Base-by-base conservation (phyloP, 2,888 invertebrate genomes). In the Reticulitermes lucifugus region DNA sequence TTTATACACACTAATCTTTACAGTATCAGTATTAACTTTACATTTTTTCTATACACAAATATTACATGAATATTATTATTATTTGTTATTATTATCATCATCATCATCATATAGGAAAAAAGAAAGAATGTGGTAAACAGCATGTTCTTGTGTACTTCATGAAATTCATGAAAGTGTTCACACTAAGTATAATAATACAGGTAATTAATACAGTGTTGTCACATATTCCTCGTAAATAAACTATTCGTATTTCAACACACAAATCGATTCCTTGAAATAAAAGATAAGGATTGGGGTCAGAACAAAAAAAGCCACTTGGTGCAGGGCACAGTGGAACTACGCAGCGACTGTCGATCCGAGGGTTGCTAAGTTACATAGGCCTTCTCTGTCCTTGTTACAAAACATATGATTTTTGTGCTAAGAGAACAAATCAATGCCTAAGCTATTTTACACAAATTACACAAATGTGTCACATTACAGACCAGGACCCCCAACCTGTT, bases 31-130 rank as follows among this genome's bases (percentile, higher is more conserved):
- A 79, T 79, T 79, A 46, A 79, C 46, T 79, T 55, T 79, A 79
- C 79, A 79, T 79, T 79, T 79, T 21, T 80, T 18, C 81, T 81
- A 81, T 81, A 81, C 81, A 81, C 70, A 81, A 46, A 70, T 60
- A 46, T 60, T 81, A 65, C 81, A 80, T 80, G 51, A 21, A 79
- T 79, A 25, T 65, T 65, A 12, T 60, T n/a, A 35, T 35, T 35
- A 35, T 35, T 35, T 35, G 35, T 35, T 35, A 60, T 60, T 21
- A 35, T 35, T 4, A 35, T 35, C 35, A 35, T 35, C 35, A 35
- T 35, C 35, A 35, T 35, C 35, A 35, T 35, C 35, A 65, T 25
- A 65, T 9, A 25, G 79, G 51, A 43, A 25, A 46, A 51, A 55
- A 79, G 79, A 46, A 77, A 77, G n/a, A 18, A n/a, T 25, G 4